Percentiles rank a stretch among this genome's conserved stretches.
These are phyloP conservation scores for Sander lucioperca DNA, from an alignment of 2,113 vertebrate species.

Conservation along the genomic window DNA sequence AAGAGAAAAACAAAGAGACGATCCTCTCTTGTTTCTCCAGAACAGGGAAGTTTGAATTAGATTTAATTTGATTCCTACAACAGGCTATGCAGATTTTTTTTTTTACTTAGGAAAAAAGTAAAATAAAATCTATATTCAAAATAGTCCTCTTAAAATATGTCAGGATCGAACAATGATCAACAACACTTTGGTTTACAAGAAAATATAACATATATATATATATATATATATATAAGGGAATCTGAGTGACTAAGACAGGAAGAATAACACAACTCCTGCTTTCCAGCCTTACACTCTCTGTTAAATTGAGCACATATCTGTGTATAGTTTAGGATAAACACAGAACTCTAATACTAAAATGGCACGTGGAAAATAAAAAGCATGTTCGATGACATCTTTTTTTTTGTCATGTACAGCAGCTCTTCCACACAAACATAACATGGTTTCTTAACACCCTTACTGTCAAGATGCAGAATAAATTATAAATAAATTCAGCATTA, in stretches of 20 bases:
- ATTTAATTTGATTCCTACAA: constrained; percentile 31
- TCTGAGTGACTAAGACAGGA: constrained; percentile 27
- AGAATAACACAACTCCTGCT: constrained; percentile 13
- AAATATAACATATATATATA: constrained; percentile 56
- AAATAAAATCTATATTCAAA: constrained; percentile 79
- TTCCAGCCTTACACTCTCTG: constrained; percentile 18
- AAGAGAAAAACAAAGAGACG: constrained; percentile 38
- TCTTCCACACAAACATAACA: background rate
- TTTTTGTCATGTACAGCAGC: constrained; percentile 29
- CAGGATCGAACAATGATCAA: constrained; percentile 65
- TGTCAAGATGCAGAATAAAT: background rate
- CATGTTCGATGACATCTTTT: constrained; percentile 18
- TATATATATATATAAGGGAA: constrained; percentile 4
- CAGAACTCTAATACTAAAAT: constrained; percentile 31
- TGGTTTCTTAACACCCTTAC: background rate
- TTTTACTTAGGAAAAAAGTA: constrained; percentile 52
- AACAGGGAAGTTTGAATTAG: constrained; percentile 26
- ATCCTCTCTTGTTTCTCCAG: constrained; percentile 40
- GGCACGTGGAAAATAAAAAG: constrained; percentile 25
- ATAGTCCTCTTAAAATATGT: constrained; percentile 81
- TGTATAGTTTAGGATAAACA: constrained; percentile 13
- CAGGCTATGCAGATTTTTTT: constrained; percentile 38
- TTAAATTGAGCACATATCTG: constrained; percentile 5
- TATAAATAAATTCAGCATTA: background rate
- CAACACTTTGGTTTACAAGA: constrained; percentile 66